Evolutionary conservation across 2,797 vertebrate species (phyloP).

Genomic region (Balearica regulorum): DNA sequence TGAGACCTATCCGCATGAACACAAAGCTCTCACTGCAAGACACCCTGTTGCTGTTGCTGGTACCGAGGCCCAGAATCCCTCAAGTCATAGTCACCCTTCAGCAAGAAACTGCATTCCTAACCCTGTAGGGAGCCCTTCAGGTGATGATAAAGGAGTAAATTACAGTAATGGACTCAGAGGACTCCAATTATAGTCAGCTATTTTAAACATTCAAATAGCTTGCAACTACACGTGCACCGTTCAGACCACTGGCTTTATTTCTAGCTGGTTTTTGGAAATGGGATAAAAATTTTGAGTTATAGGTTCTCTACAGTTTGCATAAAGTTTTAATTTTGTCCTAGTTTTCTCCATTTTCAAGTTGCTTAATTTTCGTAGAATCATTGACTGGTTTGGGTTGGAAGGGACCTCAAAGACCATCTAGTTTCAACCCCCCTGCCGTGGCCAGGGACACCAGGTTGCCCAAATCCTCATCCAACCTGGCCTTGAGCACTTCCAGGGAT

Average conservation of each 20-base stretch:
- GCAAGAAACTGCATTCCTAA: background rate
- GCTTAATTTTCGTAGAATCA: background rate
- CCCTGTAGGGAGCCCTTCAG: background rate
- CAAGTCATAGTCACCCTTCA: background rate
- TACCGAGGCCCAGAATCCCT: background rate
- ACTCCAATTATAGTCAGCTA: background rate
- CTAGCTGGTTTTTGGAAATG: background rate
- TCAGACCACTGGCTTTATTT: background rate
- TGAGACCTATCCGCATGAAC: fast-evolving
- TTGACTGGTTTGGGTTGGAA: too few species aligned
- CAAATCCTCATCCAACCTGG: too few species aligned
- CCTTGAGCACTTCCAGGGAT: too few species aligned
- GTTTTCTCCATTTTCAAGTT: background rate
- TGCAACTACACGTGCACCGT: background rate
- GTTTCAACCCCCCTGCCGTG: too few species aligned
- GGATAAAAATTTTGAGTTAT: background rate
- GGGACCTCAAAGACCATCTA: too few species aligned
- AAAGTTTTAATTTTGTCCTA: background rate
- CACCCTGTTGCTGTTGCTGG: background rate
- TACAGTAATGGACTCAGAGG: background rate
- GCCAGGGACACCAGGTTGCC: too few species aligned
- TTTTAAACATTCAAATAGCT: background rate
- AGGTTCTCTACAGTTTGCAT: background rate
- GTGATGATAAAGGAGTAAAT: background rate
- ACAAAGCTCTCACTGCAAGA: background rate